phyloP scores from a whole-genome alignment of 2,797 vertebrate species.

The Smutsia gigantea region DNA sequence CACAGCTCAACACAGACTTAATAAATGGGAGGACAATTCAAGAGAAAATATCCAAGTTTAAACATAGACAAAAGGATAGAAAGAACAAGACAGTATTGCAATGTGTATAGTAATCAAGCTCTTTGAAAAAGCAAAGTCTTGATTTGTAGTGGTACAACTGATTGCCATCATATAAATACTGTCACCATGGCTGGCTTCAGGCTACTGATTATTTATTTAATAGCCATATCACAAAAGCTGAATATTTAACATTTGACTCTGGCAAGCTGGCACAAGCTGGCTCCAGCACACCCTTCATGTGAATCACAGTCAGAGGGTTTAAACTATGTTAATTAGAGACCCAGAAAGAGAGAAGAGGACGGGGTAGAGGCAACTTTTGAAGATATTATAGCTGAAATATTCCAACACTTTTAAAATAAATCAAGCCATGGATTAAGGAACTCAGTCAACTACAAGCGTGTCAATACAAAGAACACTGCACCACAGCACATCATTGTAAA shows the following conservation, averaged over 20 bases:
- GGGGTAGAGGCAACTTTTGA: not conserved
- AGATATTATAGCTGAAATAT: not conserved
- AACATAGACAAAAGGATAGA: not conserved
- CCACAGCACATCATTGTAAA: not conserved
- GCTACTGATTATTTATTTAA: not conserved
- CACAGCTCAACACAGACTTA: not conserved
- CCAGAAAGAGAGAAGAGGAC: not conserved
- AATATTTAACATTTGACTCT: not conserved
- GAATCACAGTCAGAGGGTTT: not conserved
- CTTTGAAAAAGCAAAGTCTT: not conserved
- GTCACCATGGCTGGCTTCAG: not conserved
- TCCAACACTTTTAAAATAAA: not conserved
- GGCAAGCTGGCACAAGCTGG: not conserved
- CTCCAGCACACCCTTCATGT: not conserved
- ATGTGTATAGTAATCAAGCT: not conserved
- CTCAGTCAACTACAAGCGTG: not conserved
- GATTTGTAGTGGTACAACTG: not conserved
- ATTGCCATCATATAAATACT: not conserved
- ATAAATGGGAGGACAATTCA: not conserved
- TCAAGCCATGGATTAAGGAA: not conserved
- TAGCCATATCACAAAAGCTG: not conserved
- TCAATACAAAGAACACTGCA: not conserved
- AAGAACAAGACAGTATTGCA: not conserved
- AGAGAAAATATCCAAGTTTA: not conserved
- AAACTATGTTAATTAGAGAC: not conserved